Evolutionary conservation across 2,888 invertebrate species (phyloP), one percentile per base, ranked within the genome.

Genomic region (Halictus ligatus): DNA sequence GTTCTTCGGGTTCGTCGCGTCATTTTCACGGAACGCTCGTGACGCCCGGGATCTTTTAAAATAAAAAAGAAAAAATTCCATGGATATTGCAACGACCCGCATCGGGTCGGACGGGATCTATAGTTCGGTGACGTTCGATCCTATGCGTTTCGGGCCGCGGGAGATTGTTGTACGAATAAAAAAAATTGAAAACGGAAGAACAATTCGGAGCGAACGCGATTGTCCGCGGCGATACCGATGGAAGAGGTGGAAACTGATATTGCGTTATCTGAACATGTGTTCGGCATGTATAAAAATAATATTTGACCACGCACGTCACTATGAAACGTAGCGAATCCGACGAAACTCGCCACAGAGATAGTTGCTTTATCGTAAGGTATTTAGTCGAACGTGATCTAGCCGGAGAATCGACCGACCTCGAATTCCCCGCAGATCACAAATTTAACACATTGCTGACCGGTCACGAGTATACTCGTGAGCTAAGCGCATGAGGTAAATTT

Each of bases 261-360:
- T 87, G 74, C 75, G 78, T 78, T 87, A 87, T 87, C 87, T 15
- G 73, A 67, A 78, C 87, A 83, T 78, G 80, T 78, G 87, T 86
- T 76, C 80, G 21, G 78, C 54, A 43, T 75, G 71, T 78, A 69
- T 76, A 60, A 83, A 86, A 81, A 75, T 83, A 90, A 87, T 83
- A 85, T 78, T 87, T 79, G 80, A 58, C 80, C 80, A 74, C 73
- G n/a, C n/a, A 71, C 76, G 78, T 75, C 83, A 79, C 60, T 77
- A 74, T 73, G 74, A 82, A 84, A 74, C 72, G 43, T 75, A 69
- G 78, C 21, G 43, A 72, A 77, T 75, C 8, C 69, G 60, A 40
- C 72, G 71, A 76, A 69, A 64, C 69, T 40, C 21, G 69, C 12
- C 4, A n/a, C 4, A n/a, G 72, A 83, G 35, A 83, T 58, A 43